phyloP scores from a whole-genome alignment of 1,140 invertebrate species.

The Drosophila subpulchrella region DNA sequence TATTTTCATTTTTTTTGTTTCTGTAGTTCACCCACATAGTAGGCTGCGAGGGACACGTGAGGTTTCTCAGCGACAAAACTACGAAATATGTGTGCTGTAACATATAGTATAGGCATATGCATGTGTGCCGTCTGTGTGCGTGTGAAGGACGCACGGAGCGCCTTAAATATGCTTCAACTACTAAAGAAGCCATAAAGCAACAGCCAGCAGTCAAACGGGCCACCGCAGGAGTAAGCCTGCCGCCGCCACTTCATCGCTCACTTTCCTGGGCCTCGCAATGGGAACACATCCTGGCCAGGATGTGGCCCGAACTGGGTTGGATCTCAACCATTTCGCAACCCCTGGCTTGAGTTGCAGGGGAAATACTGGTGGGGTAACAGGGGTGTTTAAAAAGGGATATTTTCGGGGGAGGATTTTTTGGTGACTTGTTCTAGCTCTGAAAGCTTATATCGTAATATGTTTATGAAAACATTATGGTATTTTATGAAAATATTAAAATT shows the following conservation, averaged over 20 bases:
- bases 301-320: not conserved
- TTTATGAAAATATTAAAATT: no score
- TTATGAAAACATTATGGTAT: no score
- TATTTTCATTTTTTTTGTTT: constrained; percentile 20
- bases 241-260: constrained; percentile 31
- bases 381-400: constrained; percentile 8
- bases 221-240: constrained; percentile 51
- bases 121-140: constrained; percentile 31
- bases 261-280: not conserved
- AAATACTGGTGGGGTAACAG: constrained; percentile 2
- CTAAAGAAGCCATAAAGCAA: constrained; percentile 76
- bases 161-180: constrained; percentile 74
- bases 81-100: constrained; percentile 17
- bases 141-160: constrained; percentile 60
- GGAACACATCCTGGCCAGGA: constrained; percentile 11
- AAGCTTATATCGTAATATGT: no score
- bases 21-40: constrained; percentile 46
- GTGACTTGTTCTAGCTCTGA: no score
- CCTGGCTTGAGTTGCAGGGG: constrained; percentile 44
- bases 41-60: constrained; percentile 58
- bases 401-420: no score
- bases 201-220: constrained; percentile 57
- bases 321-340: not conserved
- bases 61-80: constrained; percentile 60
- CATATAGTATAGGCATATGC: constrained; percentile 22